These are phyloP conservation scores for Gymnopithys bicolor DNA, from an alignment of 2,797 vertebrate species.

Conservation along the genomic window DNA sequence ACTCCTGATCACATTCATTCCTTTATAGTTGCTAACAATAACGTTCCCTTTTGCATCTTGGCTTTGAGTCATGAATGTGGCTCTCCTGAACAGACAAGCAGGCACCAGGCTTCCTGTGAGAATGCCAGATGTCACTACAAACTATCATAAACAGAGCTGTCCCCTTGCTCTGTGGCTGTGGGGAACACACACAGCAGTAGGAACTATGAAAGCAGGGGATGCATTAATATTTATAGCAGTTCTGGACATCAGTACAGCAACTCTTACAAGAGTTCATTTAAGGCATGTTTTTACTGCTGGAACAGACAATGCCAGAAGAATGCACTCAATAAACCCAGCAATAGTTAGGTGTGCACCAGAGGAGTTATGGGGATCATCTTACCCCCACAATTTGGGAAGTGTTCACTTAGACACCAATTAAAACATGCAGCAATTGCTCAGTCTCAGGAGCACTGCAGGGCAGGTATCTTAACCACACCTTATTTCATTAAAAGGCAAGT, in stretches of 20 bases:
- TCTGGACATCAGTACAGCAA: background rate
- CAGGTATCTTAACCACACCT: background rate
- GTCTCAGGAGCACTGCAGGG: background rate
- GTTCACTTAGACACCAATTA: background rate
- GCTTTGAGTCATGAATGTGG: slow-evolving; percentile 53
- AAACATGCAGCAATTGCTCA: background rate
- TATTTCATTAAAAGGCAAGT: background rate
- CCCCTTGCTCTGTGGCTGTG: slow-evolving; percentile 14
- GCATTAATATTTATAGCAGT: background rate
- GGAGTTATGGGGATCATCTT: background rate
- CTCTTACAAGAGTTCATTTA: background rate
- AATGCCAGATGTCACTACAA: slow-evolving; percentile 68
- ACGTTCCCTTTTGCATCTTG: slow-evolving; percentile 39
- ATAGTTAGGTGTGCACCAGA: background rate
- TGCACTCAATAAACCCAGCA: background rate
- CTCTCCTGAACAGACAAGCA: slow-evolving; percentile 68
- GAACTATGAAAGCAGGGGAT: background rate
- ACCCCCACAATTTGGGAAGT: background rate
- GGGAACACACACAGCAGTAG: slow-evolving; percentile 26
- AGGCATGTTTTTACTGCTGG: background rate
- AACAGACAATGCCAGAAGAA: background rate
- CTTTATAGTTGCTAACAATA: slow-evolving; percentile 30
- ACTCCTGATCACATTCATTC: slow-evolving; percentile 25
- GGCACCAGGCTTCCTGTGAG: slow-evolving; percentile 71
- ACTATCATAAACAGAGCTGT: slow-evolving; percentile 15